Conservation (phyloP, 2,888 invertebrate genomes). For the Trissoscelio sp. region DNA sequence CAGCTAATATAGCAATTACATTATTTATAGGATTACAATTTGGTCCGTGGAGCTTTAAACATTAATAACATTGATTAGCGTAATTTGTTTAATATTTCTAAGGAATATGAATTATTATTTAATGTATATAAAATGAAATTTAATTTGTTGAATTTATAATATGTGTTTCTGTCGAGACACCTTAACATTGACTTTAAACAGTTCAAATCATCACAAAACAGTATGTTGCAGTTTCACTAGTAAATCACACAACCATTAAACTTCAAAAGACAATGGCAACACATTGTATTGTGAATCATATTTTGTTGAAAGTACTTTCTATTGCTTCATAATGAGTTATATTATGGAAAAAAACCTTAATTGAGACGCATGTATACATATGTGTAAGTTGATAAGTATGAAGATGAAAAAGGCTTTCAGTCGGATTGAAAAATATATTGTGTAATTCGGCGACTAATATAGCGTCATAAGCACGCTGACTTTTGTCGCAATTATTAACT, state of each 20-base stretch:
- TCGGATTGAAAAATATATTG: slow-evolving; percentile 40
- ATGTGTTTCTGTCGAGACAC: not conserved
- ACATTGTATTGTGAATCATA: slow-evolving; percentile 1
- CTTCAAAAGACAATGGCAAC: not conserved
- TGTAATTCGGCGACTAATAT: slow-evolving; percentile 38
- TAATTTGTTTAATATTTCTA: slow-evolving; percentile 71
- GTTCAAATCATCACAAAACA: slow-evolving; percentile 7
- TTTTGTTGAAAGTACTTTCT: slow-evolving; percentile 18
- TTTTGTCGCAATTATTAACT: slow-evolving; percentile 34
- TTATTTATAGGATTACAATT: slow-evolving; percentile 76
- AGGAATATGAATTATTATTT: slow-evolving; percentile 68
- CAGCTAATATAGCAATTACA: slow-evolving; percentile 77
- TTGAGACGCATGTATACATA: not conserved
- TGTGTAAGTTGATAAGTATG: not conserved
- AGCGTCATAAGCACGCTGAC: slow-evolving; percentile 32
- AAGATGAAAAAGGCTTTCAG: slow-evolving; percentile 31
- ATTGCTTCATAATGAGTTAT: slow-evolving; percentile 12
- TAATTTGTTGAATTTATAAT: not conserved
- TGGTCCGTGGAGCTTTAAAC: slow-evolving; percentile 81
- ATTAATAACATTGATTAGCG: slow-evolving; percentile 76
- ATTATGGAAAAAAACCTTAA: slow-evolving; percentile 1
- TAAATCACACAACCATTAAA: not conserved
- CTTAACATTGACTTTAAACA: slow-evolving; percentile 2
- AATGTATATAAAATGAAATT: slow-evolving; percentile 71
- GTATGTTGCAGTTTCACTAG: not conserved